These are phyloP conservation scores for Coecobrya sp. DNA, from an alignment of 2,888 invertebrate species.

Conservation along the genomic window DNA sequence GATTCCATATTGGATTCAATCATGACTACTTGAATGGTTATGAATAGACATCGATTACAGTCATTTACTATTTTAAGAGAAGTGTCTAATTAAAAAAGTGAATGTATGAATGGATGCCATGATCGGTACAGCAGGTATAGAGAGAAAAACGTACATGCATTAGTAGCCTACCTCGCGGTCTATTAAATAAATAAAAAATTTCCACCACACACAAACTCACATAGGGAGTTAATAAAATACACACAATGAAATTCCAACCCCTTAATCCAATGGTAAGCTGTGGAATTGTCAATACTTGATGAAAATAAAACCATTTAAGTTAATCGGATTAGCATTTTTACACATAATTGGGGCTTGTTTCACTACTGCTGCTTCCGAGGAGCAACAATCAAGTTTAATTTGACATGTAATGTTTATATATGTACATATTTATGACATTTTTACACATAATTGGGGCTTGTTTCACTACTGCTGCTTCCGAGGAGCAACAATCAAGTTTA, in stretches of 20 bases:
- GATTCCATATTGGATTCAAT: not conserved
- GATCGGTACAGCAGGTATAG: no score
- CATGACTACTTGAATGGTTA: not conserved
- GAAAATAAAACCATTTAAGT: conserved; percentile 57
- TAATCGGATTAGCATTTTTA: conserved; percentile 73
- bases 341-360: conserved; percentile 49
- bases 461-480: not conserved
- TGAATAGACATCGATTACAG: not conserved
- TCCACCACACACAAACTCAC: conserved; percentile 48
- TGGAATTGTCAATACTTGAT: conserved; percentile 57
- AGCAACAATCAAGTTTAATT: conserved; percentile 21
- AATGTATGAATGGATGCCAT: not conserved
- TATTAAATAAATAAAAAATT: not conserved
- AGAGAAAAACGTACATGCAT: not conserved
- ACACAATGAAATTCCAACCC: conserved; percentile 59
- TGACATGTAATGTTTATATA: conserved; percentile 49
- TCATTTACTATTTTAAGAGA: conserved; percentile 2
- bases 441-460: not conserved
- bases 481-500: not conserved
- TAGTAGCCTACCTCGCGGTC: not conserved
- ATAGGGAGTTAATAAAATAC: conserved; percentile 27
- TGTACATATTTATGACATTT: not conserved
- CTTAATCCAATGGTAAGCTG: conserved; percentile 31
- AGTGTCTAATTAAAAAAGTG: not conserved
- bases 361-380: not conserved